These are phyloP conservation scores for Drosophila trapezifrons DNA, from an alignment of 1,140 invertebrate species.

Conservation along the genomic window DNA sequence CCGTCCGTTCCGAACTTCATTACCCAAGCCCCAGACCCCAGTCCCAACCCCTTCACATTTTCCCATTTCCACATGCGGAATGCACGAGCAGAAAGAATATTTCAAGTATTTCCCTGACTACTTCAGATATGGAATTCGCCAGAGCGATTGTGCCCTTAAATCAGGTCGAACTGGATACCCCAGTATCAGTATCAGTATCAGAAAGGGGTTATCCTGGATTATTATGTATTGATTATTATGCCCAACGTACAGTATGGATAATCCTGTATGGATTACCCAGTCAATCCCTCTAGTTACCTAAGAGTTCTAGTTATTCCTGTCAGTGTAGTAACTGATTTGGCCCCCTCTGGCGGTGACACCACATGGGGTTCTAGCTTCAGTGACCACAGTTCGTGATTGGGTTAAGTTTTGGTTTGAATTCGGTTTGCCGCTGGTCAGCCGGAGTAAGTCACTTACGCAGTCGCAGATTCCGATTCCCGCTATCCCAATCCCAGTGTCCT, in stretches of 20 bases:
- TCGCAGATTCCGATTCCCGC: background rate
- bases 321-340: constrained; percentile 1
- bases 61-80: constrained; percentile 8
- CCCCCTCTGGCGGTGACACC: background rate
- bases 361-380: background rate
- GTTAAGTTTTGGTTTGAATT: constrained; percentile 36
- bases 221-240: background rate
- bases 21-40: background rate
- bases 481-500: constrained; percentile 12
- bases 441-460: constrained; percentile 33
- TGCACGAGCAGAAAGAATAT: background rate
- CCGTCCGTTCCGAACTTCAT: background rate
- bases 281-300: too few species aligned
- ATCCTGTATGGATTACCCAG: too few species aligned
- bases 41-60: too few species aligned
- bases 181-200: too few species aligned
- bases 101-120: background rate
- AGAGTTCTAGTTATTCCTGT: background rate
- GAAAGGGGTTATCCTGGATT: background rate
- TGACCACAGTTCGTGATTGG: constrained; percentile 26
- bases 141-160: too few species aligned
- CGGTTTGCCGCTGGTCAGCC: constrained; percentile 24
- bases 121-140: too few species aligned
- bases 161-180: background rate
- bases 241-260: too few species aligned